Evolutionary conservation across 2,113 vertebrate genomes (phyloP), one percentile per base, ranked within the genome.

Genomic region (Egretta garzetta): DNA sequence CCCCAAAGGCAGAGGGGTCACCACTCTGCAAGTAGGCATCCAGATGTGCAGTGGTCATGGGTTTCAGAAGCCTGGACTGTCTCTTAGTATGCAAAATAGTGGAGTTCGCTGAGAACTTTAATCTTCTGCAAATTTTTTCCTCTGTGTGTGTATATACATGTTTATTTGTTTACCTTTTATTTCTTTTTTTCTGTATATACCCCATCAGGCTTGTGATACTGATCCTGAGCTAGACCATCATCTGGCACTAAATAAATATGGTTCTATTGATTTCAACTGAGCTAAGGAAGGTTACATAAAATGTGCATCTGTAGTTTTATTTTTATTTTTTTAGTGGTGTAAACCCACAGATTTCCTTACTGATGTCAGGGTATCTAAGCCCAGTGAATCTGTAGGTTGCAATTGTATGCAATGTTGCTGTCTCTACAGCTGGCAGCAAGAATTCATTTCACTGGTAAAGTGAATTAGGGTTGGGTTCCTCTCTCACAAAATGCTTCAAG

Each of bases 131-230:
- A 28, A 13, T 67, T 88, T 67, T 59, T 59, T 56, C 8, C 23
- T 43, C 4, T 30, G 3, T 27, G 26, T 49, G 9, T 39, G 2
- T 32, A 5, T 49, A 2, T 4, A 6, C 26, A 26, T 19, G 3
- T 17, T 1, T 28, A 4, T 15, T 17, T 41, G 60, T 80, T 58
- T 2, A 59, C 3, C 8, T n/a, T 74, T 33, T 33, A 2, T 64
- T 81, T 73, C 1, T 37, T 62, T 75, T 70, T 88, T 37, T 10
- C 28, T 39, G 0, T 47, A 8, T 14, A 22, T 52, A 27, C 2
- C 1, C 5, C 10, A 8, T 37, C 7, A 32, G 17, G 4, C 4
- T 50, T 45, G 6, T 58, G 62, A 62, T 56, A n/a, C 41, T 15
- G 10, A 52, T 64, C n/a, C 30, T 86, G 28, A 72, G n/a, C 15